Percentiles rank a stretch among this genome's conserved stretches.
These are phyloP conservation scores for Semicossyphus pulcher DNA, from an alignment of 2,113 vertebrate genomes.

Conservation along the genomic window DNA sequence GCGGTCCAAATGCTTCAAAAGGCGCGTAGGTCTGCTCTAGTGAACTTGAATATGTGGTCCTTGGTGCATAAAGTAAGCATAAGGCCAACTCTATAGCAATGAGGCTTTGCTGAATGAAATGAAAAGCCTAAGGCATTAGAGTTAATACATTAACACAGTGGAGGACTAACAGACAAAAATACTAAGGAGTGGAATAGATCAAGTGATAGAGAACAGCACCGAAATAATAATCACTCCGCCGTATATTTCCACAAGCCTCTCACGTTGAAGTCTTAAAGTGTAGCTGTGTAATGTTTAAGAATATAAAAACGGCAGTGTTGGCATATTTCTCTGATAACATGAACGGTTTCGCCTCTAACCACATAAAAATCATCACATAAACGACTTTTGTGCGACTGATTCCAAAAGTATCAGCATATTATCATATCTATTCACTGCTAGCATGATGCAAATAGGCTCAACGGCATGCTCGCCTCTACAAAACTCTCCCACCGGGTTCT, in stretches of 20 bases:
- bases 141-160: slow-evolving; percentile 68
- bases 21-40: slow-evolving; percentile 77
- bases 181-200: slow-evolving; percentile 48
- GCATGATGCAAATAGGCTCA: slow-evolving; percentile 82
- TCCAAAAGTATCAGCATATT: slow-evolving; percentile 76
- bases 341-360: slow-evolving; percentile 30
- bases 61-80: slow-evolving; percentile 83
- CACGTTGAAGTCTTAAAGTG: slow-evolving; percentile 1
- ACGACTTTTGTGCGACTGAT: slow-evolving; percentile 61
- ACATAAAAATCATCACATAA: slow-evolving; percentile 44
- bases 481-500: slow-evolving; percentile 84
- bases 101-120: slow-evolving; percentile 77
- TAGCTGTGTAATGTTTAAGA: slow-evolving; percentile 12
- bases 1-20: slow-evolving; percentile 75
- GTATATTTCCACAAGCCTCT: slow-evolving; percentile 27
- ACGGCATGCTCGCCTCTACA: slow-evolving; percentile 75
- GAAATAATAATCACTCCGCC: slow-evolving; percentile 35
- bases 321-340: slow-evolving; percentile 32
- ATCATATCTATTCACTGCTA: slow-evolving; percentile 76
- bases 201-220: slow-evolving; percentile 35
- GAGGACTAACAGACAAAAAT: slow-evolving; percentile 61
- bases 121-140: slow-evolving; percentile 73
- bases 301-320: slow-evolving; percentile 4
- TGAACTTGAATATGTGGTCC: slow-evolving; percentile 81
- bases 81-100: slow-evolving; percentile 73